Percentiles rank a stretch among this genome's conserved stretches.
These are phyloP conservation scores for Siniperca undulata DNA, from an alignment of 2,797 vertebrate genomes.

Conservation along the genomic window DNA sequence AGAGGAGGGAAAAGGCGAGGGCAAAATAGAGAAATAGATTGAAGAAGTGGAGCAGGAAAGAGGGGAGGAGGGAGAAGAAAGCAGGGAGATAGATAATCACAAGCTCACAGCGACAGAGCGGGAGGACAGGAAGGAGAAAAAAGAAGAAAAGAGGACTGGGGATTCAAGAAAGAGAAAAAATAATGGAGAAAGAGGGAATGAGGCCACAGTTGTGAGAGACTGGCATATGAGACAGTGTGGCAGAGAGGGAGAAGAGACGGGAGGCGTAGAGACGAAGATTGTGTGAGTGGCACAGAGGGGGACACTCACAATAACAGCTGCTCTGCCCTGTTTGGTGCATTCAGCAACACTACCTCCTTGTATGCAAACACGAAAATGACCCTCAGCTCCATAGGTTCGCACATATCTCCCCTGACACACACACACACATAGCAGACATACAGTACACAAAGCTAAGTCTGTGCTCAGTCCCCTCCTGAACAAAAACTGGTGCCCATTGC, in stretches of 20 bases:
- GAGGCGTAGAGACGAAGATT: slow-evolving; percentile 21
- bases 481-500: slow-evolving; percentile 43
- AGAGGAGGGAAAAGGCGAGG: not conserved
- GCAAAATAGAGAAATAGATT: slow-evolving; percentile 49
- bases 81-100: slow-evolving; percentile 58
- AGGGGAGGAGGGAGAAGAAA: slow-evolving; percentile 37
- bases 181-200: slow-evolving; percentile 59
- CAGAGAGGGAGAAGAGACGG: slow-evolving; percentile 26
- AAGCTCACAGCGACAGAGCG: slow-evolving; percentile 40
- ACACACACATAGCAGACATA: slow-evolving; percentile 25
- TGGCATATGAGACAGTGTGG: slow-evolving; percentile 48
- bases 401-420: slow-evolving; percentile 19
- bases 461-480: slow-evolving; percentile 40
- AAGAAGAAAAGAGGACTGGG: not conserved
- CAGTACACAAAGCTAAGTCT: slow-evolving; percentile 60
- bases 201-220: slow-evolving; percentile 60
- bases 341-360: slow-evolving; percentile 49
- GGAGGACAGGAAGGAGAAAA: slow-evolving; percentile 28
- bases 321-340: slow-evolving; percentile 43
- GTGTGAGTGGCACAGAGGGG: slow-evolving; percentile 42
- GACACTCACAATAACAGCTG: slow-evolving; percentile 58
- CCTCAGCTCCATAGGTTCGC: slow-evolving; percentile 37
- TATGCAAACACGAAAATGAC: slow-evolving; percentile 56
- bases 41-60: slow-evolving; percentile 56
- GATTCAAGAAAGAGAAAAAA: slow-evolving; percentile 5